These are phyloP conservation scores for Eunapius fragilis DNA, from an alignment of 37 sponge, comb jelly and placozoan species.

Conservation along the genomic window DNA sequence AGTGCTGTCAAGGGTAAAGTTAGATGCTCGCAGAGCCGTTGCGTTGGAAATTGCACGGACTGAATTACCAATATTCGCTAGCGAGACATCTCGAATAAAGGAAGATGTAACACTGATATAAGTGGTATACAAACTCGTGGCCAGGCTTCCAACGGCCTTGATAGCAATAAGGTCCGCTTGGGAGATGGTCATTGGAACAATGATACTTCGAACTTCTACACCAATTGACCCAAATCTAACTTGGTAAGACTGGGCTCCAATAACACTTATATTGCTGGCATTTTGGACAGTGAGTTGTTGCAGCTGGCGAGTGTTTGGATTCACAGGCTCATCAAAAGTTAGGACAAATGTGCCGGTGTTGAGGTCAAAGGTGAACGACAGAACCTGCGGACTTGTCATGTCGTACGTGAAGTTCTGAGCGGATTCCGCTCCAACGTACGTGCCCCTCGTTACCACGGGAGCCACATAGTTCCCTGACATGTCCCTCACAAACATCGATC, in stretches of 20 bases:
- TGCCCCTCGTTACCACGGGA: conserved; percentile 3
- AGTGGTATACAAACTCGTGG: conserved; percentile 65
- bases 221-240: conserved; percentile 7
- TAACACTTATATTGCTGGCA: neutral
- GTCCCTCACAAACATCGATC: conserved; percentile 54
- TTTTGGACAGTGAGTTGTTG: conserved; percentile 37
- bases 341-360: conserved; percentile 62
- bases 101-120: conserved; percentile 46
- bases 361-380: conserved; percentile 64
- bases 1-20: conserved; percentile 57
- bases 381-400: conserved; percentile 56
- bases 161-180: conserved; percentile 55
- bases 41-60: conserved; percentile 1
- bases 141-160: conserved; percentile 58
- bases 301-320: conserved; percentile 43
- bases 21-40: conserved; percentile 32
- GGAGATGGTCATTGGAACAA: conserved; percentile 32
- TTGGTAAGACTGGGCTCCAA: conserved; percentile 16
- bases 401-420: conserved; percentile 56
- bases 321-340: conserved; percentile 85
- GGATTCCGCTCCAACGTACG: neutral
- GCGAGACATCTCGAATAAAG: conserved; percentile 72
- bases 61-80: conserved; percentile 45
- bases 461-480: conserved; percentile 77
- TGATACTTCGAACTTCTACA: neutral